These are phyloP conservation scores for Tursiops truncatus DNA, from an alignment of 2,113 vertebrate genomes.

Conservation along the genomic window DNA sequence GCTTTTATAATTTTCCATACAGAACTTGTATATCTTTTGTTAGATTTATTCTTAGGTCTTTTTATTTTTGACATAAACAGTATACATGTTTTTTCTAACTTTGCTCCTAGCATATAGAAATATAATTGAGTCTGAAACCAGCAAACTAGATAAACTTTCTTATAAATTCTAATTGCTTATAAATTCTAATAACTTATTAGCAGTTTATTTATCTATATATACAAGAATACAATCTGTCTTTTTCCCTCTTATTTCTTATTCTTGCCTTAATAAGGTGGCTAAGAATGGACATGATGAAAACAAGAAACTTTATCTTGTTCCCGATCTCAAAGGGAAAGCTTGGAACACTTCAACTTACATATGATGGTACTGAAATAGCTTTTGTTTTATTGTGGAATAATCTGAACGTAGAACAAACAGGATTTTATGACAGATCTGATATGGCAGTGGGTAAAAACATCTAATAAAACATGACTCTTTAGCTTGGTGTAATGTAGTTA, in stretches of 20 bases:
- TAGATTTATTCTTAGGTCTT: background rate
- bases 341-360: background rate
- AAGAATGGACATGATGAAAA: background rate
- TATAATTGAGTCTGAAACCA: background rate
- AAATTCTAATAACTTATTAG: background rate
- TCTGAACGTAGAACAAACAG: background rate
- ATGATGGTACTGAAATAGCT: background rate
- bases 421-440: background rate
- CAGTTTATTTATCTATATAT: background rate
- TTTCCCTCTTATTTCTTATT: background rate
- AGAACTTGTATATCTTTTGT: background rate
- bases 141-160: background rate
- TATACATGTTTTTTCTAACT: background rate
- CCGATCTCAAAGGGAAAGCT: background rate
- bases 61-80: background rate
- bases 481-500: background rate
- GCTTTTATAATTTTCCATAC: background rate
- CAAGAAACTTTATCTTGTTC: background rate
- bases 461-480: background rate
- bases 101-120: background rate
- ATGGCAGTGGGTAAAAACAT: background rate
- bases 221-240: background rate
- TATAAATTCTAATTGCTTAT: background rate
- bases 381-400: background rate
- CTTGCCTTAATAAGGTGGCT: background rate